Base-by-base conservation (phyloP, 2,113 vertebrate species). In the Cavia porcellus region DNA sequence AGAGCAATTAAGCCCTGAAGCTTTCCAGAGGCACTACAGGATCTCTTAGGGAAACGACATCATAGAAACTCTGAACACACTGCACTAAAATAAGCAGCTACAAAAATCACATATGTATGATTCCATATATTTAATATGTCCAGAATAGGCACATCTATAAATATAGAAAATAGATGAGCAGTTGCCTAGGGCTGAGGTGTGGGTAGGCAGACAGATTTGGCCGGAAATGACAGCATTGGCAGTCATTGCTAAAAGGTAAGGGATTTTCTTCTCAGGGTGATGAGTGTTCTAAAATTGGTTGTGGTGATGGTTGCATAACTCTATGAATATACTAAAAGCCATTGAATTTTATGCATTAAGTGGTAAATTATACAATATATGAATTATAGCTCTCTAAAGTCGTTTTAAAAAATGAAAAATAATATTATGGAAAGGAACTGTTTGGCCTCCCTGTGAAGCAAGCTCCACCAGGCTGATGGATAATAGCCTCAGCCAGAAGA, bases 381-480 rank as follows among this genome's bases (percentile, higher is more conserved):
- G 20, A 91, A 93, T 95, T 96, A 35, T 77, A 79, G 79, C 75
- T 84, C 20, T 52, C 35, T 84, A 92, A 85, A 50, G 28, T 42
- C 25, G 4, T 45, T 72, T 79, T 94, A n/a, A 42, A 57, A 84
- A 88, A 38, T 85, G 24, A 62, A 96, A 89, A 68, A 84, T 66
- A 2, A 25, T 81, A 59, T 19, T 13, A 42, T 15, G 68, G 4
- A 82, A 93, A 68, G 11, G 9, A 85, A 86, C 42, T 24, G 17
- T n/a, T 75, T 55, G 52, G 14, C 52, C 52, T 15, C 4, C 52
- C 12, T 15, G 52, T 55, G 52, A 55, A 55, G 52, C 52, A 52
- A 52, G 52, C 52, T 55, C 52, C 52, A 55, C 52, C 52, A 55
- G 14, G 52, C 14, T 55, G 12, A 55, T 55, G 52, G 14, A 14